A percentile compares a stretch with the other conserved stretches of the same genome.
Conservation (phyloP, 2,797 vertebrate genomes). For the Eulemur mongoz region DNA sequence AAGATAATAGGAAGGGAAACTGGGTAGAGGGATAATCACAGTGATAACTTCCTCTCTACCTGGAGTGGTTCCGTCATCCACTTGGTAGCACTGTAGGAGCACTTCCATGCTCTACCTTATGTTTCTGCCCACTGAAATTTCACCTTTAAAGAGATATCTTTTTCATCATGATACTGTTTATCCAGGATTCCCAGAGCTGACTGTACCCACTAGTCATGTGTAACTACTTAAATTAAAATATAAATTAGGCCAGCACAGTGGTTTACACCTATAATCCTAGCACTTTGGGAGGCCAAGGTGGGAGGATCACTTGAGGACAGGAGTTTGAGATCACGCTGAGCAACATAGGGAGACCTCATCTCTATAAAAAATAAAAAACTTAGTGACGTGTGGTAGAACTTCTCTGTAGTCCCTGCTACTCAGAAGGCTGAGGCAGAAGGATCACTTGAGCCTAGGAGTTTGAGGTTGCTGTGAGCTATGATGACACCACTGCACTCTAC, state of each 20-base stretch:
- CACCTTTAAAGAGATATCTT: background rate
- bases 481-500: too few relatives aligned
- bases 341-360: too few relatives aligned
- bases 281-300: too few relatives aligned
- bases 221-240: conserved; percentile 14
- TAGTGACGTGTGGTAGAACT: too few relatives aligned
- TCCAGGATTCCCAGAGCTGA: background rate
- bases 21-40: background rate
- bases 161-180: background rate
- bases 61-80: background rate
- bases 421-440: too few relatives aligned
- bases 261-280: too few relatives aligned
- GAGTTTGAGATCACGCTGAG: too few relatives aligned
- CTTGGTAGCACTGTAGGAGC: background rate
- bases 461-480: too few relatives aligned
- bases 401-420: too few relatives aligned
- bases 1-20: background rate
- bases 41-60: background rate
- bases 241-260: background rate
- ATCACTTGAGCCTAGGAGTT: too few relatives aligned
- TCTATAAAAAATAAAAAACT: too few relatives aligned
- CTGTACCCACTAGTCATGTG: background rate
- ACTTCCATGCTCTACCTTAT: background rate
- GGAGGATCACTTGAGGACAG: too few relatives aligned
- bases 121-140: conserved; percentile 22